Evolutionary conservation across 2,797 vertebrate genomes (phyloP).

Genomic region (Falco columbarius): DNA sequence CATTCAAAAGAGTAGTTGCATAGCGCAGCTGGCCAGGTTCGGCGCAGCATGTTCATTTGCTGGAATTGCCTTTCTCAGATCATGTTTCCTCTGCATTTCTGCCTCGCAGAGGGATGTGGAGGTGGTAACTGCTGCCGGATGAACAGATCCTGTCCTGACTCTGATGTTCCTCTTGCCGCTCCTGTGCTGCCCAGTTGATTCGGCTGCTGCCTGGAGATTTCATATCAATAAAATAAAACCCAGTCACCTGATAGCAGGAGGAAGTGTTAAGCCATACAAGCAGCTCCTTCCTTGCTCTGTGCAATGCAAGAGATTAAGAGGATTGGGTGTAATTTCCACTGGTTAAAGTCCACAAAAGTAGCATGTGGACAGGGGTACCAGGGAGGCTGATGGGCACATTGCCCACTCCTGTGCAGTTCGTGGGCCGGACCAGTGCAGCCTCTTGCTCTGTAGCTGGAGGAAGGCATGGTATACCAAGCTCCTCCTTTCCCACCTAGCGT

Average conservation of each 20-base stretch:
- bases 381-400: neutral
- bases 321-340: neutral
- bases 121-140: neutral
- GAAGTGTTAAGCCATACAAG: neutral
- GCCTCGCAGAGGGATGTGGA: neutral
- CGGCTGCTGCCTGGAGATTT: neutral
- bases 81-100: neutral
- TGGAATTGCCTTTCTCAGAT: neutral
- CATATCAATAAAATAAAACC: neutral
- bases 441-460: neutral
- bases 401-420: neutral
- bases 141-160: neutral
- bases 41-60: neutral
- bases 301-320: neutral
- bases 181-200: neutral
- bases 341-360: neutral
- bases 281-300: neutral
- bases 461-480: neutral
- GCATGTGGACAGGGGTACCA: accelerated
- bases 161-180: neutral
- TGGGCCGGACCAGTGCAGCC: neutral
- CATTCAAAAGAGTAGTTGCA: neutral
- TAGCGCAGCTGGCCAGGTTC: neutral
- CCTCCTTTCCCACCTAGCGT: neutral
- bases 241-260: neutral